Base-by-base conservation (phyloP, 2,113 vertebrate genomes). In the Puntigrus tetrazona region DNA sequence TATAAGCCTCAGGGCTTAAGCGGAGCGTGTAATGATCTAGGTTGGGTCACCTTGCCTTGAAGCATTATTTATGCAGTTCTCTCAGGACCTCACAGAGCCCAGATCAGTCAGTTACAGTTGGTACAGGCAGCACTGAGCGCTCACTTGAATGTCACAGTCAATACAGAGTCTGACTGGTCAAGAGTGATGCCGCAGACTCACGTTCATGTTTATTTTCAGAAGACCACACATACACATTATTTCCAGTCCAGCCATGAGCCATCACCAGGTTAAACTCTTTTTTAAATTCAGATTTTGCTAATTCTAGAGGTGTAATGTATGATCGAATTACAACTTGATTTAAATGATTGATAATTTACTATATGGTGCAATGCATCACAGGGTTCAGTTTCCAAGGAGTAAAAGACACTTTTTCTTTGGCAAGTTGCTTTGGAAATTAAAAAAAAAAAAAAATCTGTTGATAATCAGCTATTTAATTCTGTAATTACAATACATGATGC, bases 31-130 rank as follows among this genome's bases (percentile, higher is more conserved):
- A 86, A 87, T 88, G 84, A 85, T 80, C 50, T 63, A 86, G 65
- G 78, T 55, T 86, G 55, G 80, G 86, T 89, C 89, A 89, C 88
- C 90, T 89, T 91, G 87, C 85, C 85, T 86, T 74, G 27, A 88
- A 84, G 69, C 78, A 86, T 85, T 84, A 87, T 87, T 87, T 73
- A 86, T 82, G 47, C 29, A 65, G 67, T 73, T 87, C 86, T 86
- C 86, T 38, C 38, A 36, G 70, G 83, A 81, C 77, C 57, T 61
- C 85, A 72, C 67, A 74, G 43, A 85, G 31, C 73, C 77, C 83
- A 84, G 80, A 88, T 89, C 89, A 87, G 85, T 87, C 85, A 82
- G 84, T 85, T 83, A 86, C 36, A 78, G 77, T 70, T 81, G 72
- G 77, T 80, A 45, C 75, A 80, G 67, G 82, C 20, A 78, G 43